Conservation (phyloP, 2,797 vertebrate species). For the Alauda arvensis region DNA sequence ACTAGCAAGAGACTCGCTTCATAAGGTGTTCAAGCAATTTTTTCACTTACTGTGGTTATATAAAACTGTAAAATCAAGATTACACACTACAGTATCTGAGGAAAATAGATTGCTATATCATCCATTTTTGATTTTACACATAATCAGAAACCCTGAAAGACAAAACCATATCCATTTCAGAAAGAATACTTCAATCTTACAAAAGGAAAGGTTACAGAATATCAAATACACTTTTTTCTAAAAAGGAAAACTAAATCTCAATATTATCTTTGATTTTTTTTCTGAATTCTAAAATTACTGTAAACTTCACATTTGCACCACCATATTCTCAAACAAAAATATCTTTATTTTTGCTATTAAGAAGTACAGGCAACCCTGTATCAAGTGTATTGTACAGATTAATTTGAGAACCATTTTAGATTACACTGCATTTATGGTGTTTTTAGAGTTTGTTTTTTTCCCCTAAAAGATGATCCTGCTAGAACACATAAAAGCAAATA, state of each 20-base stretch:
- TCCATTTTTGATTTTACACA: constrained; percentile 28
- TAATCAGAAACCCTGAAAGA: neutral
- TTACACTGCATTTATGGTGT: accelerated
- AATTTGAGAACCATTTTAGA: neutral
- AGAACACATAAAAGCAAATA: neutral
- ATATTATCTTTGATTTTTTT: neutral
- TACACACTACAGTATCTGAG: neutral
- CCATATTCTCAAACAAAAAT: neutral
- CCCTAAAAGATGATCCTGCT: neutral
- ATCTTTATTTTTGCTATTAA: neutral
- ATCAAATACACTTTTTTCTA: neutral
- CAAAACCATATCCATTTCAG: neutral
- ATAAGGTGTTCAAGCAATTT: neutral
- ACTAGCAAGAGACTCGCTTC: neutral
- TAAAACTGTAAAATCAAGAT: constrained; percentile 42
- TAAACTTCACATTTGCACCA: neutral
- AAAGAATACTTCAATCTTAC: neutral
- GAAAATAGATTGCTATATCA: constrained; percentile 32
- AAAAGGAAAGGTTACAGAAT: neutral
- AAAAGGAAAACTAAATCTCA: neutral
- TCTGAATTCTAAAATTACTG: neutral
- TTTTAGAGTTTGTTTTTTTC: neutral
- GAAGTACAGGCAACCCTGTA: neutral
- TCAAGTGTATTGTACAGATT: neutral
- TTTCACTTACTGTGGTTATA: neutral